A percentile compares a stretch with the other conserved stretches of the same genome.
phyloP scores from a whole-genome alignment of 2,888 invertebrate genomes.

The Nudaria mundana region DNA sequence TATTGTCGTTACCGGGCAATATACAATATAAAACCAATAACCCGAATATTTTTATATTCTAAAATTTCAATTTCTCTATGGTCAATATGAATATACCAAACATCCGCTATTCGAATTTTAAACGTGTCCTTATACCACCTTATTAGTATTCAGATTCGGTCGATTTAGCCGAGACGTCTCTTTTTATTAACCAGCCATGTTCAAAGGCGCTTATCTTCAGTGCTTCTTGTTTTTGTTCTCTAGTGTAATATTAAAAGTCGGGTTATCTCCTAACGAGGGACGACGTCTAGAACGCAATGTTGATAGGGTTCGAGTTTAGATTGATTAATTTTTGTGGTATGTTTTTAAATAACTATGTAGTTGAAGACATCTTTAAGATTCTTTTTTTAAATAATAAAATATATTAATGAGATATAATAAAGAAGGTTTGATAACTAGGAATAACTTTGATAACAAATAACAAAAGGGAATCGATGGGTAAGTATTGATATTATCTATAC shows the following conservation, averaged over 20 bases:
- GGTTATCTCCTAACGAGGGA: slow-evolving; percentile 56
- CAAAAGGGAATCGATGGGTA: too few species aligned
- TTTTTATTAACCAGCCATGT: slow-evolving; percentile 65
- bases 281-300: slow-evolving; percentile 38
- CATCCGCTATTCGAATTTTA: slow-evolving; percentile 24
- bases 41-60: too few species aligned
- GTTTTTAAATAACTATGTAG: too few species aligned
- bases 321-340: slow-evolving; percentile 47
- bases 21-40: too few species aligned
- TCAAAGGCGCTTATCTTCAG: slow-evolving; percentile 67
- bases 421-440: too few species aligned
- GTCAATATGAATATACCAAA: slow-evolving; percentile 1
- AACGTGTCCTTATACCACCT: slow-evolving; percentile 20
- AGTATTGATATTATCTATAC: too few species aligned
- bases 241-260: slow-evolving; percentile 63
- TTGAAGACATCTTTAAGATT: too few species aligned
- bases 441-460: too few species aligned
- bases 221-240: slow-evolving; percentile 60
- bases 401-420: too few species aligned
- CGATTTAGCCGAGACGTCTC: slow-evolving; percentile 61
- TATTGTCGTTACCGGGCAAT: too few species aligned
- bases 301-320: slow-evolving; percentile 35
- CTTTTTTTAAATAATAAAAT: too few species aligned
- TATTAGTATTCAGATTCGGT: slow-evolving; percentile 39
- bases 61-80: background rate